These are phyloP conservation scores for Pharmacophagus antenor DNA, from an alignment of 2,888 invertebrate genomes.

Conservation along the genomic window DNA sequence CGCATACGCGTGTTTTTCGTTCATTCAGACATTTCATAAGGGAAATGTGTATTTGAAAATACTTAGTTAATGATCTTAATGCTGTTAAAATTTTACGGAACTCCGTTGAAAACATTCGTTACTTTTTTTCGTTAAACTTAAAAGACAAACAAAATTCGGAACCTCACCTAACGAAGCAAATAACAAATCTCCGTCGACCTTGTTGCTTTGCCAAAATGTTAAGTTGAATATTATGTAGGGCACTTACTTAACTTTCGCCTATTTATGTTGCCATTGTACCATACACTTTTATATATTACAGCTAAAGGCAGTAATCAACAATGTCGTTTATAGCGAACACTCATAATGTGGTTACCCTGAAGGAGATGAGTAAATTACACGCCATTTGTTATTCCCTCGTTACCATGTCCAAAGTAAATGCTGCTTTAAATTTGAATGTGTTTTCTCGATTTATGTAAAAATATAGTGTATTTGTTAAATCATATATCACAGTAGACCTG, in stretches of 20 bases:
- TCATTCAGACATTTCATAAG: too few species aligned
- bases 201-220: slow-evolving; percentile 31
- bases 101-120: neutral
- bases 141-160: slow-evolving; percentile 6
- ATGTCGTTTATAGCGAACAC: neutral
- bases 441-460: too few species aligned
- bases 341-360: neutral
- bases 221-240: slow-evolving; percentile 25
- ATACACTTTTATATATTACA: neutral
- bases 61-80: neutral
- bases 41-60: neutral
- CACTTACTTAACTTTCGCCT: slow-evolving; percentile 9
- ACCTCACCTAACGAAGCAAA: slow-evolving; percentile 11
- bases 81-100: neutral
- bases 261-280: slow-evolving; percentile 9
- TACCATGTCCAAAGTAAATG: too few species aligned
- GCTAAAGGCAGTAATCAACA: neutral
- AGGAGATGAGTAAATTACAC: neutral
- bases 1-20: too few species aligned
- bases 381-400: neutral
- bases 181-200: slow-evolving; percentile 27
- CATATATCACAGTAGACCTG: too few species aligned
- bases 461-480: too few species aligned
- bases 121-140: slow-evolving; percentile 1
- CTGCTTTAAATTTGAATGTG: too few species aligned